Percentiles rank a stretch among this genome's conserved stretches.
These are phyloP conservation scores for Mizuhopecten yessoensis DNA, from an alignment of 1,140 invertebrate genomes.

Conservation along the genomic window DNA sequence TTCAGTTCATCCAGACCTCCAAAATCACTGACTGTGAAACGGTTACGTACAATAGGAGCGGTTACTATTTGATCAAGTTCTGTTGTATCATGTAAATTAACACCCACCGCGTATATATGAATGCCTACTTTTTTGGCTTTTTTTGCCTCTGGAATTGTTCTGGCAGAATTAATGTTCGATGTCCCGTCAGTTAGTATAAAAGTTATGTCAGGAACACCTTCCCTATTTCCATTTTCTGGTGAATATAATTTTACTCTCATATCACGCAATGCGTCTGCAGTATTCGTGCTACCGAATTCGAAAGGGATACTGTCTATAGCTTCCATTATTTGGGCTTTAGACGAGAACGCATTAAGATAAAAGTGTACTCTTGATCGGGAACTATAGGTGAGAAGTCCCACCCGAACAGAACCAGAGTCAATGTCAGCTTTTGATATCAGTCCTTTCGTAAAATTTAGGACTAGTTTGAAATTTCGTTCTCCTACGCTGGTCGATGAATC, in stretches of 20 bases:
- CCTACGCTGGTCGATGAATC: constrained; percentile 79
- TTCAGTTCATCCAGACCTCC: constrained; percentile 59
- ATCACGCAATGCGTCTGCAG: constrained; percentile 68
- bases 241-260: constrained; percentile 70
- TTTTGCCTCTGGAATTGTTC: constrained; percentile 73
- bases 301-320: constrained; percentile 73
- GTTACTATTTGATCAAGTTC: constrained; percentile 73
- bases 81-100: constrained; percentile 69
- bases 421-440: constrained; percentile 70
- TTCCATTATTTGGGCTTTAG: constrained; percentile 64
- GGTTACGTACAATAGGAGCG: constrained; percentile 60
- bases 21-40: constrained; percentile 72
- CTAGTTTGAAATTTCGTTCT: constrained; percentile 69
- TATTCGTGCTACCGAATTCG: constrained; percentile 73
- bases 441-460: constrained; percentile 74
- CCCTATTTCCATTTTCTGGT: constrained; percentile 71
- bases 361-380: constrained; percentile 67
- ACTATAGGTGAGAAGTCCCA: constrained; percentile 74
- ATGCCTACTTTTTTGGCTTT: constrained; percentile 62
- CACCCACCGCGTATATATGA: constrained; percentile 75
- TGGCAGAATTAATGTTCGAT: constrained; percentile 72
- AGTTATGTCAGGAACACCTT: constrained; percentile 68
- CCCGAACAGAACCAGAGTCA: constrained; percentile 67
- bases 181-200: constrained; percentile 76
- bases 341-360: constrained; percentile 65